Percentiles rank a stretch among this genome's conserved stretches.
phyloP scores from a whole-genome alignment of 2,113 vertebrate genomes.

The Apistogramma diplotaenia region DNA sequence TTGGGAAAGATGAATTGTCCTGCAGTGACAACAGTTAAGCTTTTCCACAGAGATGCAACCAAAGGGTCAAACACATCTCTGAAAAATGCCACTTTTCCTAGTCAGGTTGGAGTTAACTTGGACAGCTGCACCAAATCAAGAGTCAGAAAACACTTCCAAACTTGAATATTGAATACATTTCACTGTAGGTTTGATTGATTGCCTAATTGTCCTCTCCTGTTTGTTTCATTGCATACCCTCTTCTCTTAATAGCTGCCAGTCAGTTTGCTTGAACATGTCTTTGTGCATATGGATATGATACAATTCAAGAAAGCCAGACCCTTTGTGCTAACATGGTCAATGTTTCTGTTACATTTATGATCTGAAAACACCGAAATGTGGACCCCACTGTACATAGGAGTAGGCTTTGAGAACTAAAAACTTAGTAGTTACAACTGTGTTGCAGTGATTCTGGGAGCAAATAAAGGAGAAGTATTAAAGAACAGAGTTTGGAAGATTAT shows the following conservation, averaged over 20 bases:
- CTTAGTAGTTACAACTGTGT: neutral
- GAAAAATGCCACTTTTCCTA: too few species aligned
- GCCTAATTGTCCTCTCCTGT: neutral
- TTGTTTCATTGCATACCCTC: neutral
- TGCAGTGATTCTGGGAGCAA: neutral
- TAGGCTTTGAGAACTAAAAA: neutral
- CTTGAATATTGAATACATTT: neutral
- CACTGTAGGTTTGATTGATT: neutral
- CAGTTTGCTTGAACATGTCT: neutral
- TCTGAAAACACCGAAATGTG: neutral
- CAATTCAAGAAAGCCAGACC: neutral
- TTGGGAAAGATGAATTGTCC: neutral
- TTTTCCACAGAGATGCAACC: too few species aligned
- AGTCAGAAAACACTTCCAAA: neutral
- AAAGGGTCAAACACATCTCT: too few species aligned
- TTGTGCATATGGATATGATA: neutral
- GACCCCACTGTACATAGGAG: neutral
- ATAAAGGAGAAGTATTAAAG: neutral
- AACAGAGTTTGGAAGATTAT: neutral
- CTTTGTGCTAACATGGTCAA: neutral
- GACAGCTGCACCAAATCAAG: neutral
- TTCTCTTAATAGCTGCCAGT: neutral
- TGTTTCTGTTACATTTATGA: neutral
- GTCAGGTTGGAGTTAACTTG: neutral
- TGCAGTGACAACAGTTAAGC: neutral